A percentile compares a stretch with the other conserved stretches of the same genome.
Conservation (phyloP, 2,888 invertebrate species). For the Eupeodes latifasciatus region DNA sequence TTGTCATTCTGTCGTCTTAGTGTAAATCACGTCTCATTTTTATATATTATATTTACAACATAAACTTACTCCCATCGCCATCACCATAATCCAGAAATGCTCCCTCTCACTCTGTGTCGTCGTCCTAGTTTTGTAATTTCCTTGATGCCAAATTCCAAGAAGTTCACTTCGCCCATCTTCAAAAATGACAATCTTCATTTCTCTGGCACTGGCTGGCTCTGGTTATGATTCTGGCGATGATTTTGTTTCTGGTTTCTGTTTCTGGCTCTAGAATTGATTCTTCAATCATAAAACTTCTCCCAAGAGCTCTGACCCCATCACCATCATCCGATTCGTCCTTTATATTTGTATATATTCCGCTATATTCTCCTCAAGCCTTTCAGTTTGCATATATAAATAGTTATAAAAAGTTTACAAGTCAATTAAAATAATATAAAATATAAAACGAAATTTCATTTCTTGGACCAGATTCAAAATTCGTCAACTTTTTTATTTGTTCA, state of each 20-base stretch:
- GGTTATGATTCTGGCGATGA: neutral
- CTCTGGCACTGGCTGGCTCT: conserved; percentile 6
- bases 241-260: too few species aligned
- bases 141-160: conserved; percentile 38
- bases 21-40: conserved; percentile 44
- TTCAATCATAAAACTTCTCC: conserved; percentile 61
- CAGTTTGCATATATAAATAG: conserved; percentile 44
- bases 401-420: conserved; percentile 62
- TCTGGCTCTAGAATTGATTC: conserved; percentile 63
- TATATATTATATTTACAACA: neutral
- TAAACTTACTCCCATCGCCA: neutral
- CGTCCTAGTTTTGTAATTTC: conserved; percentile 64
- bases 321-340: conserved; percentile 1
- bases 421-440: conserved; percentile 67
- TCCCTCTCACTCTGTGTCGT: neutral
- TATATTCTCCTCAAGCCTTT: neutral
- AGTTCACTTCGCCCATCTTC: neutral
- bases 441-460: conserved; percentile 61
- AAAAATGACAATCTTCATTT: conserved; percentile 52
- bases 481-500: conserved; percentile 46
- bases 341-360: too few species aligned
- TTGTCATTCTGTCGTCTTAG: conserved; percentile 12
- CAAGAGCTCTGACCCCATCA: conserved; percentile 13
- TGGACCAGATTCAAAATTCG: conserved; percentile 70
- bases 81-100: neutral